A percentile compares a stretch with the other conserved stretches of the same genome.
These are phyloP conservation scores for Acronicta leporina DNA, from an alignment of 2,888 invertebrate genomes.

Conservation along the genomic window DNA sequence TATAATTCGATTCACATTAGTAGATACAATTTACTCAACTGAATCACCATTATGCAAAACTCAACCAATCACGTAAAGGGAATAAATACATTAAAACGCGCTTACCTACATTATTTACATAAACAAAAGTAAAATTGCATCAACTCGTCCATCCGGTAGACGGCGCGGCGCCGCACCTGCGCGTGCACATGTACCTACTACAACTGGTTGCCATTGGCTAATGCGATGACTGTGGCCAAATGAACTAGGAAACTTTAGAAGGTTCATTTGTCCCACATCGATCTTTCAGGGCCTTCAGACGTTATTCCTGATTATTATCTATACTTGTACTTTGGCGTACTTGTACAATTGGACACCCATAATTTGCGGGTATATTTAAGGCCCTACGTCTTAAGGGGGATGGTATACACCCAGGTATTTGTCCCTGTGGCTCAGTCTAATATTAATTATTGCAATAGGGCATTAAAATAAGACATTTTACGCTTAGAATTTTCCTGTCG, in stretches of 20 bases:
- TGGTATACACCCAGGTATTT: too few relatives aligned
- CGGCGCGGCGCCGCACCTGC: slow-evolving; percentile 78
- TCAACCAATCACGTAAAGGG: slow-evolving; percentile 11
- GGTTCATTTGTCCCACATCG: slow-evolving; percentile 7
- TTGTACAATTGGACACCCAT: too few relatives aligned
- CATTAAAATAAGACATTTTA: too few relatives aligned
- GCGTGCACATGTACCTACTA: slow-evolving; percentile 58
- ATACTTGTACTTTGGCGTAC: too few relatives aligned
- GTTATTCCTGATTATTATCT: too few relatives aligned
- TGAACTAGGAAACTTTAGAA: slow-evolving; percentile 25
- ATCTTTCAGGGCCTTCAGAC: too few relatives aligned
- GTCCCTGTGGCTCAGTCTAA: too few relatives aligned
- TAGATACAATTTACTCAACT: slow-evolving; percentile 22
- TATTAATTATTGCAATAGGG: too few relatives aligned
- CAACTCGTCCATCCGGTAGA: slow-evolving; percentile 59
- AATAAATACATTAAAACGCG: slow-evolving; percentile 30
- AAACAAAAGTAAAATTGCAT: slow-evolving; percentile 53
- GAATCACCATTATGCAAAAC: slow-evolving; percentile 36
- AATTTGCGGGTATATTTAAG: too few relatives aligned
- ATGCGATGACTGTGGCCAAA: slow-evolving; percentile 38
- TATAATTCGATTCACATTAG: slow-evolving; percentile 7
- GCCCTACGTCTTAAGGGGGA: too few relatives aligned
- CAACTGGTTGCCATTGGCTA: slow-evolving; percentile 56
- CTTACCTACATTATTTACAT: slow-evolving; percentile 40
- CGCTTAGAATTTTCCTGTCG: too few relatives aligned